Evolutionary conservation across 2,113 vertebrate species (phyloP).

Genomic region (Thunnus maccoyii): DNA sequence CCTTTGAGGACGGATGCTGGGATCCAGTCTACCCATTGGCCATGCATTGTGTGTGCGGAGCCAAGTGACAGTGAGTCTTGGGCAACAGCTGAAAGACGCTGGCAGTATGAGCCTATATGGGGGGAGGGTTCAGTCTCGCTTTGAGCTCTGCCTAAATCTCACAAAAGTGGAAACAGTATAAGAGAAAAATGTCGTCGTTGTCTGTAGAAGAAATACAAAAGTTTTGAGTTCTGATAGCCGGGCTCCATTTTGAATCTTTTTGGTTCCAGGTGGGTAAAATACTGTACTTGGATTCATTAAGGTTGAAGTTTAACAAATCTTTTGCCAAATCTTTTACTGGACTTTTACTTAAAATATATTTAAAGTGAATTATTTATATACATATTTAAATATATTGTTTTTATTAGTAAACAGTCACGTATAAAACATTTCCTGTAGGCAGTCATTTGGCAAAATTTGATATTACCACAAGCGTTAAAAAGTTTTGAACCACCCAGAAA

Average conservation of each 20-base stretch:
- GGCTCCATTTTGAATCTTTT: neutral
- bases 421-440: neutral
- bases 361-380: too few relatives aligned
- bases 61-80: constrained; percentile 80
- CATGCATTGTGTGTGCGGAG: constrained; percentile 65
- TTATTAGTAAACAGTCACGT: neutral
- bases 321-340: neutral
- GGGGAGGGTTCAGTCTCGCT: constrained; percentile 60
- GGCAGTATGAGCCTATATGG: constrained; percentile 56
- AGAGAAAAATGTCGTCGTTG: constrained; percentile 42
- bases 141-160: constrained; percentile 56
- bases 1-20: constrained; percentile 72
- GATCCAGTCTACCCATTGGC: constrained; percentile 71
- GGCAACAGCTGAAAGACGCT: constrained; percentile 82
- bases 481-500: too few relatives aligned
- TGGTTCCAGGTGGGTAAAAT: neutral
- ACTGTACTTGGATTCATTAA: neutral
- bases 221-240: neutral
- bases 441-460: neutral
- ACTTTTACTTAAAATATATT: too few relatives aligned
- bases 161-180: constrained; percentile 64
- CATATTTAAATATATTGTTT: neutral
- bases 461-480: neutral
- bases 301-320: neutral
- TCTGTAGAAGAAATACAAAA: neutral